A percentile compares a stretch with the other conserved stretches of the same genome.
Conservation (phyloP, 2,113 vertebrate genomes). For the Rhynchomys soricoides region DNA sequence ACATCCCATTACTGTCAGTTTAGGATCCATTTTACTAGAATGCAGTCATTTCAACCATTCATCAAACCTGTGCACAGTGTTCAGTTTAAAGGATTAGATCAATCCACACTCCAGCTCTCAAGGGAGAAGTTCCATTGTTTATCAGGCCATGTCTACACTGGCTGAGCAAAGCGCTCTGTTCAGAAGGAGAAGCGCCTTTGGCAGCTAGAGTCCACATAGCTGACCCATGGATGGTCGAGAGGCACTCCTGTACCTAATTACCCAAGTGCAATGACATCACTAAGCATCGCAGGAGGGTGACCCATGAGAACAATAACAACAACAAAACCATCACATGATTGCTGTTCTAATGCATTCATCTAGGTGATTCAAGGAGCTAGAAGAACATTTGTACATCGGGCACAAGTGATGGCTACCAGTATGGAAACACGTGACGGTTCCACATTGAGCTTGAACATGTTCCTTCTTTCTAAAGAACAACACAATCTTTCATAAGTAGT, state of each 20-base stretch:
- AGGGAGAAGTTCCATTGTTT: conserved; percentile 73
- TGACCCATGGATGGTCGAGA: conserved; percentile 65
- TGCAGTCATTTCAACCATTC: conserved; percentile 13
- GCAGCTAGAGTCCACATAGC: conserved; percentile 84
- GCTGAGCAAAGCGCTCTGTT: conserved; percentile 83
- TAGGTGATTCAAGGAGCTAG: background rate
- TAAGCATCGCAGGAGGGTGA: conserved; percentile 35
- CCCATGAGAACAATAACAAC: background rate
- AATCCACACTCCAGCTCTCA: conserved; percentile 71
- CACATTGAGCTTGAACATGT: background rate
- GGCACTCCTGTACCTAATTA: conserved; percentile 58
- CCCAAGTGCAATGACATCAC: background rate
- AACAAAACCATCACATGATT: background rate
- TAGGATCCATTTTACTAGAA: conserved; percentile 24
- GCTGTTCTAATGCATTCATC: background rate
- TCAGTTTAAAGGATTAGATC: conserved; percentile 51
- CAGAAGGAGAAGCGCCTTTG: conserved; percentile 83
- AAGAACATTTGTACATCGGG: background rate
- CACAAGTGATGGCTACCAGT: background rate
- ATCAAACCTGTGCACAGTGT: conserved; percentile 33
- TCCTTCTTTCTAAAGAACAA: conserved; percentile 6
- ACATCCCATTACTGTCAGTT: conserved; percentile 72
- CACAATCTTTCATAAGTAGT: background rate
- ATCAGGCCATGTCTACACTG: conserved; percentile 84
- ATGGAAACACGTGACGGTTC: background rate